Evolutionary conservation across 1,140 invertebrate species (phyloP).

Genomic region (Trichogramma pretiosum): DNA sequence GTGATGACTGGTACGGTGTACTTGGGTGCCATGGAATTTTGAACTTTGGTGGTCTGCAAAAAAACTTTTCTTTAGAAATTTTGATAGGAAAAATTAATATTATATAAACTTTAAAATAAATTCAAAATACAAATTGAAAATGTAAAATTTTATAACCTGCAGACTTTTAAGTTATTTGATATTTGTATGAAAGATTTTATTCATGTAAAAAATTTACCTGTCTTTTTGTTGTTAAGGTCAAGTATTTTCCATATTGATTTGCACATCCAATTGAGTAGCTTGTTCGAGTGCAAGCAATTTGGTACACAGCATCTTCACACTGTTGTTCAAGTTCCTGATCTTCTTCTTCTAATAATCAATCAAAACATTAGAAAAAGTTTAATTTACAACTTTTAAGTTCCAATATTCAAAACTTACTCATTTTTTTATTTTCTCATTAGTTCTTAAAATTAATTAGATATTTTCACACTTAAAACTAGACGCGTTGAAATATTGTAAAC

Average conservation of each 20-base stretch:
- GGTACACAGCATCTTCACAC: slow-evolving; percentile 30
- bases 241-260: slow-evolving; percentile 22
- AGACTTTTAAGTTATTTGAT: not conserved
- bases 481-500: not conserved
- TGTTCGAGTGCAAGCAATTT: slow-evolving; percentile 30
- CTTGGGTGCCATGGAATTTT: not conserved
- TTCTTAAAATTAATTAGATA: not conserved
- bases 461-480: too few relatives aligned
- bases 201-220: slow-evolving; percentile 20
- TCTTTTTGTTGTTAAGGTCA: slow-evolving; percentile 25
- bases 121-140: slow-evolving; percentile 1
- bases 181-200: too few relatives aligned
- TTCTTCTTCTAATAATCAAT: not conserved
- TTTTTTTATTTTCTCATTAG: not conserved
- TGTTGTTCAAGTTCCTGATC: slow-evolving; percentile 25
- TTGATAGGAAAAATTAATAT: slow-evolving; percentile 2
- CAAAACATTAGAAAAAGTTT: not conserved
- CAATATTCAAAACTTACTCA: not conserved
- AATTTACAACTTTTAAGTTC: not conserved
- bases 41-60: slow-evolving; percentile 17
- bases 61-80: too few relatives aligned
- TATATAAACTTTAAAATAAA: not conserved
- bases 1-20: slow-evolving; percentile 13
- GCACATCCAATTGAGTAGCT: slow-evolving; percentile 27
- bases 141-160: not conserved